phyloP scores from a whole-genome alignment of 2,113 vertebrate genomes.

The Toxostoma redivivum region DNA sequence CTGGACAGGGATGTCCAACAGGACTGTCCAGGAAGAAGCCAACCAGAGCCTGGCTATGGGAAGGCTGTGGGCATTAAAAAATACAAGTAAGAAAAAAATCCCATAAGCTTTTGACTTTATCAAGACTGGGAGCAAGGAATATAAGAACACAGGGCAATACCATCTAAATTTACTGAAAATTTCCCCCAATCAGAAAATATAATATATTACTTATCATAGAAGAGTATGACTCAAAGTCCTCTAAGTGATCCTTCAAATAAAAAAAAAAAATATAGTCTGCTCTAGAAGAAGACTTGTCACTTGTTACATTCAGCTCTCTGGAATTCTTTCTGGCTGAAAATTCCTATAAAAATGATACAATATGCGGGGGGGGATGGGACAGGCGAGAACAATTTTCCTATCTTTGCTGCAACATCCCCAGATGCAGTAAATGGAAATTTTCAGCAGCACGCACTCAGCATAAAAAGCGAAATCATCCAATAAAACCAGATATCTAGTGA shows the following conservation, averaged over 20 bases:
- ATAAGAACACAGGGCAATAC: background rate
- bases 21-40: background rate
- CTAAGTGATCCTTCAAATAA: background rate
- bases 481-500: background rate
- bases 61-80: background rate
- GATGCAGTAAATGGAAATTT: background rate
- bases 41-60: background rate
- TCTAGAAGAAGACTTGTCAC: background rate
- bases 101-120: background rate
- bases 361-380: background rate
- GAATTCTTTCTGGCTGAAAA: background rate
- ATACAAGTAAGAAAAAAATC: too few relatives aligned
- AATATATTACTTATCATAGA: background rate
- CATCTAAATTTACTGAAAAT: background rate
- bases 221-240: background rate
- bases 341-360: background rate
- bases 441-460: background rate
- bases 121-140: background rate
- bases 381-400: background rate
- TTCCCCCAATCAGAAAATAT: background rate
- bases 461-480: background rate
- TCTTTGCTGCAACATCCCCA: background rate
- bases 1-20: background rate
- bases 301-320: background rate
- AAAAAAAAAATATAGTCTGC: background rate